Percentiles rank a stretch among this genome's conserved stretches.
These are phyloP conservation scores for Cerceris rybyensis DNA, from an alignment of 2,888 invertebrate genomes.

Conservation along the genomic window DNA sequence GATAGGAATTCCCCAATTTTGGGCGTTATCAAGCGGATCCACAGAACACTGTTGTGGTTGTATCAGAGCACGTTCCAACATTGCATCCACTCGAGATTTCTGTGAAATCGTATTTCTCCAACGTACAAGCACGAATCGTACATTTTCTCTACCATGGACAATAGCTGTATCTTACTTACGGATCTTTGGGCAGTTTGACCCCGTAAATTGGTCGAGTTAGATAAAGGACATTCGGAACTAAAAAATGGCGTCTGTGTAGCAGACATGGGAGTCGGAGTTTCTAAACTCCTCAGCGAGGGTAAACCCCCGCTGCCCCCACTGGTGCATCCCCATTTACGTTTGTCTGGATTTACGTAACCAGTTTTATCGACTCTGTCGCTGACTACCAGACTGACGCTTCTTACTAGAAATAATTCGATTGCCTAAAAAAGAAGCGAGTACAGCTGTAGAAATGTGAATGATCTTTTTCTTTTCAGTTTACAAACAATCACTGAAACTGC, in stretches of 20 bases:
- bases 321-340: conserved; percentile 78
- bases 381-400: conserved; percentile 85
- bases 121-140: background rate
- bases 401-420: conserved; percentile 85
- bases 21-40: conserved; percentile 83
- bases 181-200: conserved; percentile 80
- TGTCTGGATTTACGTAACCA: conserved; percentile 69
- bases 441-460: background rate
- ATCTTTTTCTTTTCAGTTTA: background rate
- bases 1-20: conserved; percentile 83
- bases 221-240: conserved; percentile 79
- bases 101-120: conserved; percentile 59
- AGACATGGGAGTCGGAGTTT: conserved; percentile 76
- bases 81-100: conserved; percentile 90
- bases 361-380: conserved; percentile 81
- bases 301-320: conserved; percentile 80
- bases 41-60: conserved; percentile 82
- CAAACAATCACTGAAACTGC: background rate
- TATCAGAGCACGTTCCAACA: conserved; percentile 88
- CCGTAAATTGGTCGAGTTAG: conserved; percentile 78
- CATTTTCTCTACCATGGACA: background rate
- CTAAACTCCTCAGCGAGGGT: conserved; percentile 80
- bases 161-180: conserved; percentile 62
- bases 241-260: conserved; percentile 77
- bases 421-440: conserved; percentile 80